A percentile compares a stretch with the other conserved stretches of the same genome.
Conservation (phyloP, 2,113 vertebrate species). For the Acanthochromis polyacanthus region DNA sequence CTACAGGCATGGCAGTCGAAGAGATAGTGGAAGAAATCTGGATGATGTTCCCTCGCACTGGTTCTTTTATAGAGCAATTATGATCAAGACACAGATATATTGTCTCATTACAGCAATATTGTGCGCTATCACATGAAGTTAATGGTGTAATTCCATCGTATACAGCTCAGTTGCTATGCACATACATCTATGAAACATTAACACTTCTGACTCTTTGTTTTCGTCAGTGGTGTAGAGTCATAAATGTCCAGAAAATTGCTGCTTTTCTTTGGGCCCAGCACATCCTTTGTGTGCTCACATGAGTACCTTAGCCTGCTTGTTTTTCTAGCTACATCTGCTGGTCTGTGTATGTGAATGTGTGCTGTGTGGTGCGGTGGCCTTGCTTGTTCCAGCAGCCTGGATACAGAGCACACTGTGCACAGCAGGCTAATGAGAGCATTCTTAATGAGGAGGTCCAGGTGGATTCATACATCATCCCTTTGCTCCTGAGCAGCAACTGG, state of each 20-base stretch:
- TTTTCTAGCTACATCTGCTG: slow-evolving; percentile 67
- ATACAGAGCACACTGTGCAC: slow-evolving; percentile 56
- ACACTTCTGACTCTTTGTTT: neutral
- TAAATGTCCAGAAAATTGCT: neutral
- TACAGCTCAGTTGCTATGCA: neutral
- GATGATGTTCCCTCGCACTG: neutral
- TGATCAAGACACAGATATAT: slow-evolving; percentile 13
- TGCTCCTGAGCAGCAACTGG: slow-evolving; percentile 61
- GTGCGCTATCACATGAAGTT: neutral
- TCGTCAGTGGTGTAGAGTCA: neutral
- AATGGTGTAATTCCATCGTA: neutral
- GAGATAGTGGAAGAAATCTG: slow-evolving; percentile 11
- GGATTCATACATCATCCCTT: slow-evolving; percentile 74
- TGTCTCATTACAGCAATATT: neutral
- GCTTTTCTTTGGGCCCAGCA: neutral
- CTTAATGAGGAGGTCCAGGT: slow-evolving; percentile 75
- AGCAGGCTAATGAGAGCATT: slow-evolving; percentile 72
- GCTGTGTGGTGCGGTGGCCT: slow-evolving; percentile 64
- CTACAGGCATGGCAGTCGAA: slow-evolving; percentile 12
- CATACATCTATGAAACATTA: neutral
- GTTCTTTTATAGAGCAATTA: slow-evolving; percentile 25
- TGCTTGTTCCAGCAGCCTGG: slow-evolving; percentile 61
- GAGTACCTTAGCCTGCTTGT: slow-evolving; percentile 51
- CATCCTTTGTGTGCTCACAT: slow-evolving; percentile 57
- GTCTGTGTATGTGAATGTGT: slow-evolving; percentile 57